Evolutionary conservation across 1,140 invertebrate genomes (phyloP), one percentile per base, ranked within the genome.

Genomic region (Lucilia cuprina): DNA sequence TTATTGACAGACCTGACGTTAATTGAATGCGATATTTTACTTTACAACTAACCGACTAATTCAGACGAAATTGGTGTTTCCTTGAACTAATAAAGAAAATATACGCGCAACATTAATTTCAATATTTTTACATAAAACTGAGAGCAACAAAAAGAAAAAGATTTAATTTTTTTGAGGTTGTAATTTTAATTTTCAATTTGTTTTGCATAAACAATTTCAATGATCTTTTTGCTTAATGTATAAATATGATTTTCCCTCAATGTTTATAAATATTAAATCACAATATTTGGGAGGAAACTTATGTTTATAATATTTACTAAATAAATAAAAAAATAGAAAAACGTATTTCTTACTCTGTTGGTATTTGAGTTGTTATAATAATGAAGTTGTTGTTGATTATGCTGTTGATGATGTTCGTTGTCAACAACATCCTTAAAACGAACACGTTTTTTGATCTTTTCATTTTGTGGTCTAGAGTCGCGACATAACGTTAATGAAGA

Each of bases 401-500:
- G 41, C 5, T 41, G 41, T 0, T 41, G 41, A 17, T 60, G 14
- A 21, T 70, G 21, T 2, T 70, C n/a, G n/a, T 49, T 10, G 47
- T 80, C 41, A 12, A 21, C 41, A 50, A 49, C 47, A 25, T 80
- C 77, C 41, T 49, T 49, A 49, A 80, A 80, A 49, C 77, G 77
- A 49, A 80, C 77, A 49, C 77, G 77, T 50, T 80, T 80, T 30
- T 80, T 80, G 2, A 21, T 21, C 47, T 80, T 80, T 49, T 80
- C 41, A 80, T 70, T 21, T 70, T 10, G 65, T 70, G 65, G 19
- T 21, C n/a, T 70, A 19, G 65, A 25, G 65, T 25, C 19, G 2
- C 65, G n/a, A 70, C 21, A 21, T 2, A 60, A 17, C 0, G 65
- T 25, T 10, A 70, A 70, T 70, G 65, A 19, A 9, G 65, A 60